Percentiles rank a stretch among this genome's conserved stretches.
Evolutionary conservation across 2,888 invertebrate species (phyloP).

Genomic region (Petrolisthes cinctipes): DNA sequence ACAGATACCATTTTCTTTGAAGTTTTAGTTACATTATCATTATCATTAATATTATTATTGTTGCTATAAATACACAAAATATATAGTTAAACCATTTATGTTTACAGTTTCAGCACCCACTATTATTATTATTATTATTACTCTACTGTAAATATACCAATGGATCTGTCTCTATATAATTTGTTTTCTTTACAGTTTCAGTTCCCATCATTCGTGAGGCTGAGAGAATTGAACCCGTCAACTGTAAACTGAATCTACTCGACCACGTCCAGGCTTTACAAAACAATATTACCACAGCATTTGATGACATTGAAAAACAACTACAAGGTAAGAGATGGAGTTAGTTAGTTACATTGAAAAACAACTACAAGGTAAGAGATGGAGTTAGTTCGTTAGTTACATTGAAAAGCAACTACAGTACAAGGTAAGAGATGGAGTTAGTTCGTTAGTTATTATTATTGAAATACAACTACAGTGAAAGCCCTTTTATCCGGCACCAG

Average conservation of each 20-base stretch:
- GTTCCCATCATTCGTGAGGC: constrained; percentile 60
- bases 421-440: constrained; percentile 20
- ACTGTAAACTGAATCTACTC: constrained; percentile 63
- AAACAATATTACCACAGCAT: constrained; percentile 44
- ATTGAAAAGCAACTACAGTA: too few relatives aligned
- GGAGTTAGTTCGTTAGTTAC: too few relatives aligned
- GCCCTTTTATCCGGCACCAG: too few relatives aligned
- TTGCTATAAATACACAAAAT: too few relatives aligned
- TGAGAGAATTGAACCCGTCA: constrained; percentile 65
- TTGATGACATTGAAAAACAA: constrained; percentile 62
- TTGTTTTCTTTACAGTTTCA: constrained; percentile 37
- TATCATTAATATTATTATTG: too few relatives aligned
- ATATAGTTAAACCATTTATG: too few relatives aligned
- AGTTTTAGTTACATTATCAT: too few relatives aligned
- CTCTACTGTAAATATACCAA: background rate
- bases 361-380: background rate
- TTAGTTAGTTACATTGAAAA: background rate
- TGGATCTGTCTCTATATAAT: background rate
- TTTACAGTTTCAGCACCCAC: too few relatives aligned
- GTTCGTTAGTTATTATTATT: too few relatives aligned
- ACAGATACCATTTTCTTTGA: too few relatives aligned
- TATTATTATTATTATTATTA: background rate
- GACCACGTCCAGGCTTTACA: constrained; percentile 60
- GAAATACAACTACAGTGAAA: too few relatives aligned
- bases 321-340: constrained; percentile 33